Evolutionary conservation across 92 coral and sea anemone species (phyloP), one percentile per base, ranked within the genome.

Genomic region (Micromussa lordhowensis): DNA sequence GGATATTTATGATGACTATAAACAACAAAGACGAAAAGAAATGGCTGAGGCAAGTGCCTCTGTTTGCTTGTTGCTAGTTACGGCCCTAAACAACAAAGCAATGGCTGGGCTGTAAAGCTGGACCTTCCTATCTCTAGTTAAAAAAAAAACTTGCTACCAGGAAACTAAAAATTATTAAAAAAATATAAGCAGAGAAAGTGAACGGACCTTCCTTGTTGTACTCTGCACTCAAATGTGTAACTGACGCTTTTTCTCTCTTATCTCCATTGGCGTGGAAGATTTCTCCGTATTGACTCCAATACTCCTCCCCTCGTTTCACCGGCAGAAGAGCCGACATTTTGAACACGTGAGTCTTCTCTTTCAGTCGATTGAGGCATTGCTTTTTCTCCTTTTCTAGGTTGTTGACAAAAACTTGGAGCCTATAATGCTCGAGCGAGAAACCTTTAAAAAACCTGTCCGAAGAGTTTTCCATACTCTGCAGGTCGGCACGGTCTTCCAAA

Each of bases 181-280:
- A 30, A 83, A 79, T 3, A 10, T 51, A 51, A 10, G 57, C 17
- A 51, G 57, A 70, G 1, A 29, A 8, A 15, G 57, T 17, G 22
- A 29, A 48, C 89, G 9, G 22, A 86, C 89, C 89, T 61, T 77
- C 89, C 19, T 75, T 84, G 19, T 22, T 29, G 68, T 34, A 63
- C 17, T 85, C 88, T 16, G n/a, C 18, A 29, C 70, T 48, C 13
- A 68, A 53, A 32, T 70, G 55, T 34, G 85, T 87, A 55, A 87
- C n/a, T 6, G 86, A 80, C 35, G 48, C 71, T 34, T 22, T 80
- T 22, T 88, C 96, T 80, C 92, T 66, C 30, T 81, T 79, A 35
- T 95, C 98, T 9, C 98, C 98, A 74, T 95, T 95, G 1, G 98
- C 98, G 21, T 91, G 94, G 40, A 86, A 95, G 48, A 84, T 92